phyloP scores from a whole-genome alignment of 2,113 vertebrate genomes.

The Chaenocephalus aceratus region DNA sequence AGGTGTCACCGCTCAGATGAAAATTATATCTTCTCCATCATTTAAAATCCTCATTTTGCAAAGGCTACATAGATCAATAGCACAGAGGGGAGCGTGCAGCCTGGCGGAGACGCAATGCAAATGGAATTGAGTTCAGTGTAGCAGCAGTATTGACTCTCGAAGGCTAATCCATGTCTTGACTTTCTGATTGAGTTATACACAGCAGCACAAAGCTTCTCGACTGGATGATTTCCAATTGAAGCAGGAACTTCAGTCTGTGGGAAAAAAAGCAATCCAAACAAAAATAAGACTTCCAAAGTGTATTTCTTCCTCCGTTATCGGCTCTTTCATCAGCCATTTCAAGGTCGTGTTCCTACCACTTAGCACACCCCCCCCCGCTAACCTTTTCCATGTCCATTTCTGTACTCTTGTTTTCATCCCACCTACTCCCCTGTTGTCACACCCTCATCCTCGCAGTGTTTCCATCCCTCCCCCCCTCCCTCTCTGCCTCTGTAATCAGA shows the following conservation, averaged over 20 bases:
- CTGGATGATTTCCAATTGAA: constrained; percentile 48
- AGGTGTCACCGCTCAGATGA: constrained; percentile 3
- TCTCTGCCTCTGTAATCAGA: constrained; percentile 65
- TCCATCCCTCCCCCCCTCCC: constrained; percentile 30
- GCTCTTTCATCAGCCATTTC: constrained; percentile 38
- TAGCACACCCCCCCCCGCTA: constrained; percentile 3
- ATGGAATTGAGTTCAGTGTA: constrained; percentile 53
- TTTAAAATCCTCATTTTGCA: constrained; percentile 32
- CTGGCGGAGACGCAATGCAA: constrained; percentile 36
- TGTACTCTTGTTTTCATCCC: constrained; percentile 38
- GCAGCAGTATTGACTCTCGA: constrained; percentile 51
- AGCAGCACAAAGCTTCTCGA: constrained; percentile 15
- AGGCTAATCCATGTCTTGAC: constrained; percentile 56
- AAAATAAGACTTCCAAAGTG: constrained; percentile 16
- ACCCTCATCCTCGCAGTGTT: constrained; percentile 26
- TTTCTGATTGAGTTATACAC: constrained; percentile 46
- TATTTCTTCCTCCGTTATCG: constrained; percentile 9
- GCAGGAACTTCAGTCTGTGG: constrained; percentile 15
- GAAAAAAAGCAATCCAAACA: constrained; percentile 21
- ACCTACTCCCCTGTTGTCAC: constrained; percentile 33
- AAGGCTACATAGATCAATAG: constrained; percentile 52
- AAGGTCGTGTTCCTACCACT: constrained; percentile 29
- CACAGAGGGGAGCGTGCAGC: constrained; percentile 25
- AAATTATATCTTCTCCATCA: constrained; percentile 31
- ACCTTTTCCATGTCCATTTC: constrained; percentile 32